Evolutionary conservation across 2,113 vertebrate genomes (phyloP).

Genomic region (Ranitomeya imitator): DNA sequence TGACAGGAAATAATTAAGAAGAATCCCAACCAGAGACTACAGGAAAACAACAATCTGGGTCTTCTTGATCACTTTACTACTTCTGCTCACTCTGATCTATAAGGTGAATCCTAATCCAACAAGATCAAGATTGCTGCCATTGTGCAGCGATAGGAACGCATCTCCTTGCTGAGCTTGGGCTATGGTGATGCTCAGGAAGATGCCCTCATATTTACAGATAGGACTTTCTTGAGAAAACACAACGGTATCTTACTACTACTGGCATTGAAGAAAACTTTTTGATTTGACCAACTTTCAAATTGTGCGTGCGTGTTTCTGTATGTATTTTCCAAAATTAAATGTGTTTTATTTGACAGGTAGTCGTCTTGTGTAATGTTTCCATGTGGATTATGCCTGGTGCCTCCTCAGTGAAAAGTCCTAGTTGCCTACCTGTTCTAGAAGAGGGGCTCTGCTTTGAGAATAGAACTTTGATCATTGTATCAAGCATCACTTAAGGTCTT

Average conservation of each 20-base stretch:
- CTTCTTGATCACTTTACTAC: too few relatives aligned
- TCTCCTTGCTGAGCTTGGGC: neutral
- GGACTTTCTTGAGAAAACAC: too few relatives aligned
- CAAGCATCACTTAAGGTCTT: neutral
- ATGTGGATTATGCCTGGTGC: neutral
- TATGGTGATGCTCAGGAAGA: neutral
- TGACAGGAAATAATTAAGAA: too few relatives aligned
- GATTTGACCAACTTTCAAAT: constrained; percentile 5
- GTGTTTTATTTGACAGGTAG: neutral
- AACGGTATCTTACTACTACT: neutral
- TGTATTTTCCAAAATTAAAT: constrained; percentile 46
- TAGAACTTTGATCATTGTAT: neutral
- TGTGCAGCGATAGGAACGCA: neutral
- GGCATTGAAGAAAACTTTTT: neutral
- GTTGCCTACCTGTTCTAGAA: neutral
- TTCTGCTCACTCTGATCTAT: too few relatives aligned
- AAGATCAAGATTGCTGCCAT: neutral
- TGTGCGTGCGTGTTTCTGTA: constrained; percentile 22
- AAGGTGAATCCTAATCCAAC: neutral
- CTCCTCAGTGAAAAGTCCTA: neutral
- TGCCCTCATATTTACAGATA: too few relatives aligned
- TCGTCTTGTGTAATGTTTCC: constrained; percentile 5
- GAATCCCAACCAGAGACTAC: too few relatives aligned
- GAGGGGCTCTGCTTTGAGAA: neutral
- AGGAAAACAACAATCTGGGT: too few relatives aligned